A percentile compares a stretch with the other conserved stretches of the same genome.
These are phyloP conservation scores for Peromyscus maniculatus DNA, from an alignment of 2,113 vertebrate species.

Conservation along the genomic window DNA sequence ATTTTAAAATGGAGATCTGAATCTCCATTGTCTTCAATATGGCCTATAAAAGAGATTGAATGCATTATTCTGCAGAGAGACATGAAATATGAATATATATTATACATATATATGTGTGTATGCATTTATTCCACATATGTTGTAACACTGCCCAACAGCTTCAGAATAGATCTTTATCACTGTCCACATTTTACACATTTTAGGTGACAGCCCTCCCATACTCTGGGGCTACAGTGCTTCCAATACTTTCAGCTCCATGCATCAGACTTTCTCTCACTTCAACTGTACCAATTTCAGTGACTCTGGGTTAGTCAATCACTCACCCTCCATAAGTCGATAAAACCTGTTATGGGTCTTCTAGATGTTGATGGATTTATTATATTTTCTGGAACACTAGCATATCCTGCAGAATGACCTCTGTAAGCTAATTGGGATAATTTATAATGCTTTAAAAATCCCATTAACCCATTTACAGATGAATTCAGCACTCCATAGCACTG, in stretches of 20 bases:
- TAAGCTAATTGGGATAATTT: constrained; percentile 20
- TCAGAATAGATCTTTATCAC: no score
- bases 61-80: background rate
- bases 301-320: background rate
- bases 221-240: background rate
- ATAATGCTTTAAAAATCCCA: constrained; percentile 33
- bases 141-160: background rate
- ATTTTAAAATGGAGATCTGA: background rate
- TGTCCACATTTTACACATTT: background rate
- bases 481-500: background rate
- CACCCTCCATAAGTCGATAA: background rate
- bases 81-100: background rate
- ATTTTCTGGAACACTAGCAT: constrained; percentile 1
- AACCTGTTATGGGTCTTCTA: background rate
- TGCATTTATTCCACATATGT: background rate
- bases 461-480: background rate
- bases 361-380: constrained; percentile 32
- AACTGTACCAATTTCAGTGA: background rate
- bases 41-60: background rate
- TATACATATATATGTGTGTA: background rate
- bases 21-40: background rate
- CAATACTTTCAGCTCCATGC: background rate
- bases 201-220: background rate
- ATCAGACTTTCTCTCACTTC: background rate
- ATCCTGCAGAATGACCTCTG: constrained; percentile 15